A percentile compares a stretch with the other conserved stretches of the same genome.
These are phyloP conservation scores for Cairina moschata DNA, from an alignment of 2,113 vertebrate genomes.

Conservation along the genomic window DNA sequence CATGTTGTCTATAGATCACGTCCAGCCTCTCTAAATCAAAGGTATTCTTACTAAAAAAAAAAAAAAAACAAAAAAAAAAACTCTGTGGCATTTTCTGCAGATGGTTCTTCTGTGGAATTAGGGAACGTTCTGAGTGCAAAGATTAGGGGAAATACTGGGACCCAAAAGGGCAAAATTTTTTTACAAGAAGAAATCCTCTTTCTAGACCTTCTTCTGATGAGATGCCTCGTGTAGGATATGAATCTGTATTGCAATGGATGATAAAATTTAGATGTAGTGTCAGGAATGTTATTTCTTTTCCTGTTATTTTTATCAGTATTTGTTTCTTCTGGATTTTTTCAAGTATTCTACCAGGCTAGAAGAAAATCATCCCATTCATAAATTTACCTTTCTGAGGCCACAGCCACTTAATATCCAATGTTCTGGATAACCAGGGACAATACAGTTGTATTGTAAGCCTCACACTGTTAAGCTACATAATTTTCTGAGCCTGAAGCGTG, in stretches of 20 bases:
- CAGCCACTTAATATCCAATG: background rate
- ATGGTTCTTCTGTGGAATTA: background rate
- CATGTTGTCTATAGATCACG: background rate
- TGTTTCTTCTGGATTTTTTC: background rate
- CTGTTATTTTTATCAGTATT: background rate
- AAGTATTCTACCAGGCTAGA: background rate
- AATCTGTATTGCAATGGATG: background rate
- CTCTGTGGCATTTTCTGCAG: background rate
- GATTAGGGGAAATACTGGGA: background rate
- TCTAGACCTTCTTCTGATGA: background rate
- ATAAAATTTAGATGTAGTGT: background rate
- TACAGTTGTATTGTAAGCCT: background rate
- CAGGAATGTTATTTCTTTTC: background rate
- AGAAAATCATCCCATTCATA: background rate
- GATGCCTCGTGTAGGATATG: background rate
- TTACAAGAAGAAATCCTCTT: background rate
- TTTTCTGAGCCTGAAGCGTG: background rate
- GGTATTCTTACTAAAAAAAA: background rate
- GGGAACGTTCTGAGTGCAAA: accelerated
- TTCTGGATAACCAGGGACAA: background rate
- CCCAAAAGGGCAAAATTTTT: background rate
- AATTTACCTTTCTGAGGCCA: background rate
- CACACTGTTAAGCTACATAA: background rate
- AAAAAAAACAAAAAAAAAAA: background rate
- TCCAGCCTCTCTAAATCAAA: background rate